Evolutionary conservation across 2,797 vertebrate species (phyloP), one percentile per base, ranked within the genome.

Genomic region (Valencia hispanica): DNA sequence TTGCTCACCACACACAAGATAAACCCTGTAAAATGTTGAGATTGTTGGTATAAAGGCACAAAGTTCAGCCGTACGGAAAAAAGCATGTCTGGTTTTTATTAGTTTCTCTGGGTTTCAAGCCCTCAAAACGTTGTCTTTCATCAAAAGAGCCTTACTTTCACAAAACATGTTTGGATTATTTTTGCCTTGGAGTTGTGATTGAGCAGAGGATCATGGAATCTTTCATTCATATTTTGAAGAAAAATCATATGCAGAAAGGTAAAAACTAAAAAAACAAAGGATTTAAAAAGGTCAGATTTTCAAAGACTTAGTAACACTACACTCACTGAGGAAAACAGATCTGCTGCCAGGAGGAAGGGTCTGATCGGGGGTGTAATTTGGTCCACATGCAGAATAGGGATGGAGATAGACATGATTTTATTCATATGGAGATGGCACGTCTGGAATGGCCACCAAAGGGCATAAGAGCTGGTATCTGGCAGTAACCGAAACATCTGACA

Each of bases 41-140:
- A 90, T 90, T 94, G 76, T 89, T 74, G 78, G 87, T 92, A 68
- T 68, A 88, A 95, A 95, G 94, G 94, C 94, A 95, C 94, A 94
- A 91, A 91, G 92, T 93, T 93, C 80, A 94, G 93, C 93, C 93
- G 89, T 87, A 82, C 92, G 84, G 84, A 89, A 70, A 90, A 80
- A 86, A 86, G 73, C 71, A 55, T 70, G 39, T 83, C 71, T 86
- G 30, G 65, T 17, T 80, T 86, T 79, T 78, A 43, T 68, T 72
- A 70, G 61, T 70, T 73, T 53, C 68, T 71, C 27, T 27, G 20
- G 59, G 15, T 72, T 70, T 34, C 63, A 82, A 89, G 87, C 87
- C 85, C 87, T 86, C 86, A 86, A 87, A 79, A 43, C 39, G 65
- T 11, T 27, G 39, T 6, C 25, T 39, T 39, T 39, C 34, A 41